A percentile compares a stretch with the other conserved stretches of the same genome.
Evolutionary conservation across 2,888 invertebrate genomes (phyloP).

Genomic region (Nymphalis polychloros): DNA sequence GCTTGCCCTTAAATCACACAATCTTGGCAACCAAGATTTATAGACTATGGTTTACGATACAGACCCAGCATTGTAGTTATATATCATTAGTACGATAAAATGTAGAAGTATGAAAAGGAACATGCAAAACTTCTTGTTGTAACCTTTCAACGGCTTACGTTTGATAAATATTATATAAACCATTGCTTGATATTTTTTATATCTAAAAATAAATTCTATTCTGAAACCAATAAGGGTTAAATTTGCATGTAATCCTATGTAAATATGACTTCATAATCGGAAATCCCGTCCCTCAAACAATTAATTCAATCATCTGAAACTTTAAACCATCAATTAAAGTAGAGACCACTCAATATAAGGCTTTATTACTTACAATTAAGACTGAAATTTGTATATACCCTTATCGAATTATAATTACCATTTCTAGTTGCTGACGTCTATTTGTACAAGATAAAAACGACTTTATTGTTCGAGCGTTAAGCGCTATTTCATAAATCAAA

Average conservation of each 20-base stretch:
- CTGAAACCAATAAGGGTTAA: not conserved
- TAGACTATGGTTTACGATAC: too few relatives aligned
- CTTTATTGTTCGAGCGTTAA: not conserved
- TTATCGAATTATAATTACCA: slow-evolving; percentile 4
- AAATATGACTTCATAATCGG: not conserved
- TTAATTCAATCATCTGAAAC: slow-evolving; percentile 25
- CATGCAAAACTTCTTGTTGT: not conserved
- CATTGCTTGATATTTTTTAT: not conserved
- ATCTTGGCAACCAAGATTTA: too few relatives aligned
- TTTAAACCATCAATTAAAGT: slow-evolving; percentile 23
- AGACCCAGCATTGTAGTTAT: too few relatives aligned
- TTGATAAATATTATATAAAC: not conserved
- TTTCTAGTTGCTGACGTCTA: not conserved
- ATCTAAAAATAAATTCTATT: not conserved
- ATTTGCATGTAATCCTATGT: slow-evolving; percentile 3
- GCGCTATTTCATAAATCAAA: slow-evolving; percentile 12
- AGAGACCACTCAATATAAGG: not conserved
- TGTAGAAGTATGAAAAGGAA: too few relatives aligned
- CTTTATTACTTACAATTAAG: not conserved
- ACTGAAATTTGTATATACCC: not conserved
- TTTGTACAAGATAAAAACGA: slow-evolving; percentile 1
- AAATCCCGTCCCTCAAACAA: slow-evolving; percentile 16
- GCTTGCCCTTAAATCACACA: too few relatives aligned
- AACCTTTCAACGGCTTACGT: not conserved
- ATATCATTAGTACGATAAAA: too few relatives aligned